These are phyloP conservation scores for Tipula helvola DNA, from an alignment of 2,888 invertebrate species.

Conservation along the genomic window DNA sequence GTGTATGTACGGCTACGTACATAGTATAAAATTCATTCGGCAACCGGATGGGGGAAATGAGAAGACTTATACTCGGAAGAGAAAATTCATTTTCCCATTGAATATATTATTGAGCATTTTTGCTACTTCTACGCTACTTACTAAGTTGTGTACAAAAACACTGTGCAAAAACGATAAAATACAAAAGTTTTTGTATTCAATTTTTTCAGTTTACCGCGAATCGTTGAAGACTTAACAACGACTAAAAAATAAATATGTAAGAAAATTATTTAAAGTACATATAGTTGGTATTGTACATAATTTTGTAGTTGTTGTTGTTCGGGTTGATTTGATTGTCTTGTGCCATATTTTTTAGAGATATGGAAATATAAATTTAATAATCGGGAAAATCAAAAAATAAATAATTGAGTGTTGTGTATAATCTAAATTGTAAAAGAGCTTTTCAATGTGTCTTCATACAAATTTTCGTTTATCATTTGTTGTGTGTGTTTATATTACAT, in stretches of 20 bases:
- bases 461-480: not conserved
- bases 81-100: not conserved
- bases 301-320: not conserved
- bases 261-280: not conserved
- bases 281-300: too few species aligned
- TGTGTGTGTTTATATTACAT: not conserved
- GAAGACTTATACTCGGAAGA: not conserved
- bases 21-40: not conserved
- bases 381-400: not conserved
- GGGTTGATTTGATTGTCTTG: not conserved
- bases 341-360: not conserved
- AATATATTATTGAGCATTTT: not conserved
- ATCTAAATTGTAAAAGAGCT: not conserved
- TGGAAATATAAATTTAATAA: not conserved
- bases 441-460: not conserved
- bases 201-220: not conserved
- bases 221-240: not conserved
- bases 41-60: not conserved
- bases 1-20: too few species aligned
- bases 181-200: not conserved
- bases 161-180: not conserved
- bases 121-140: not conserved
- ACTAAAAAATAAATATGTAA: not conserved
- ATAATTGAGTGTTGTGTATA: not conserved
- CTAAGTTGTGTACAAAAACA: not conserved